A percentile compares a stretch with the other conserved stretches of the same genome.
These are phyloP conservation scores for Calyptommatus sinebrachiatus DNA, from an alignment of 2,113 vertebrate species.

Conservation along the genomic window DNA sequence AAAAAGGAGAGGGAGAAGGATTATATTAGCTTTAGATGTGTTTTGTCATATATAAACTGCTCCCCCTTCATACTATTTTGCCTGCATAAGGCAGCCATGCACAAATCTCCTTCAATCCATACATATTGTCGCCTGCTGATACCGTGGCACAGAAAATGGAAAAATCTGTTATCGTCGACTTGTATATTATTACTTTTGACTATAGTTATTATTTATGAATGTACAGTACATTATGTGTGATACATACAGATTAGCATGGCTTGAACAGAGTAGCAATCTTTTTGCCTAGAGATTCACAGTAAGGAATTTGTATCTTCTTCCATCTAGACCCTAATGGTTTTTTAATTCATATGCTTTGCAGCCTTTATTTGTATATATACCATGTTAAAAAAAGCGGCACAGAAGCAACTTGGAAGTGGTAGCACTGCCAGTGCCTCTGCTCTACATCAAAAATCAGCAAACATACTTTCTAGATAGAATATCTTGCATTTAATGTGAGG, in stretches of 20 bases:
- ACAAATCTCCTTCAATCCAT: background rate
- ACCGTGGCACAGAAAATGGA: constrained; percentile 3
- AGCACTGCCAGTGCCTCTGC: too few relatives aligned
- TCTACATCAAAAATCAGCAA: too few relatives aligned
- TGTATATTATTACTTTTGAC: background rate
- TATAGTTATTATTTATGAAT: background rate
- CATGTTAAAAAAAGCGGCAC: too few relatives aligned
- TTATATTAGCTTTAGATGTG: background rate
- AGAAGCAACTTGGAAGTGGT: too few relatives aligned
- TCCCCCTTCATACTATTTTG: background rate
- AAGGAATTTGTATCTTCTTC: background rate
- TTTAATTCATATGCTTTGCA: background rate
- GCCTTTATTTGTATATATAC: too few relatives aligned
- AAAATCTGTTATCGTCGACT: background rate
- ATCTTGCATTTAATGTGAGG: too few relatives aligned
- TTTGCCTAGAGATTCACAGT: background rate
- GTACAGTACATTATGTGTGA: background rate
- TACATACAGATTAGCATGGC: background rate
- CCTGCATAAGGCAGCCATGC: background rate
- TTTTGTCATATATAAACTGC: background rate
- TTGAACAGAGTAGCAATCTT: background rate
- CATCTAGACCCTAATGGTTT: too few relatives aligned
- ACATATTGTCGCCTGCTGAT: background rate
- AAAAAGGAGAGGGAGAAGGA: background rate
- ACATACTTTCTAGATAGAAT: too few relatives aligned